Evolutionary conservation across 1,140 invertebrate genomes (phyloP), one percentile per base, ranked within the genome.

Genomic region (Lordiphosa mommai): DNA sequence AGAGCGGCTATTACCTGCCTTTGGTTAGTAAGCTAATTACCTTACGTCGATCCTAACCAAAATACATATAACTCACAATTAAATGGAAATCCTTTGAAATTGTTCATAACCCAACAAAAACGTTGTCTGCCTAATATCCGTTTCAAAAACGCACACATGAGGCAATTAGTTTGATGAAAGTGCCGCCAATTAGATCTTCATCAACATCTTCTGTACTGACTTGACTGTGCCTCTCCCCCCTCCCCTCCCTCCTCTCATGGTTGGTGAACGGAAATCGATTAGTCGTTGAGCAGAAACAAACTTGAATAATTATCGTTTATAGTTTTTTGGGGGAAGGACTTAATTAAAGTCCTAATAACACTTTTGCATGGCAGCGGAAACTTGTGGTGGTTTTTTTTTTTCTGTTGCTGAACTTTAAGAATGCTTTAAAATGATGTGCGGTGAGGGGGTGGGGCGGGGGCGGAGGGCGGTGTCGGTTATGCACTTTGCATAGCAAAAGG

Each of bases 341-440:
- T 80, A 82, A 79, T 82, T 79, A 65, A 72, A 47, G 59, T 51
- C 17, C 32, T 71, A 74, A 74, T 74, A 76, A 76, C 72, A 38
- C 16, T 49, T 79, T 76, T 61, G 72, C 72, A 77, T 77, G 72
- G 66, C 51, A 33, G 43, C 32, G 41, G n/a, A 30, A 58, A 30
- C 34, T 34, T 40, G 40, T 49, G 8, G n/a, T n/a, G n/a, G n/a
- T 16, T 3, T 14, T n/a, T 13, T 2, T 9, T 16, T 3, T 16
- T 9, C 36, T 14, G 12, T 38, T 14, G 14, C 34, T 6, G 36
- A 3, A 33, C 57, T 50, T 37, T 10, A 30, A 41, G 38, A 9
- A 4, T 3, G 4, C 13, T 14, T 47, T 47, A 27, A 6, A 7
- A 20, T 23, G 27, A 50, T 40, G 50, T 12, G 27, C 41, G 37